Base-by-base conservation (phyloP, 2,797 vertebrate genomes). In the Sparus aurata region DNA sequence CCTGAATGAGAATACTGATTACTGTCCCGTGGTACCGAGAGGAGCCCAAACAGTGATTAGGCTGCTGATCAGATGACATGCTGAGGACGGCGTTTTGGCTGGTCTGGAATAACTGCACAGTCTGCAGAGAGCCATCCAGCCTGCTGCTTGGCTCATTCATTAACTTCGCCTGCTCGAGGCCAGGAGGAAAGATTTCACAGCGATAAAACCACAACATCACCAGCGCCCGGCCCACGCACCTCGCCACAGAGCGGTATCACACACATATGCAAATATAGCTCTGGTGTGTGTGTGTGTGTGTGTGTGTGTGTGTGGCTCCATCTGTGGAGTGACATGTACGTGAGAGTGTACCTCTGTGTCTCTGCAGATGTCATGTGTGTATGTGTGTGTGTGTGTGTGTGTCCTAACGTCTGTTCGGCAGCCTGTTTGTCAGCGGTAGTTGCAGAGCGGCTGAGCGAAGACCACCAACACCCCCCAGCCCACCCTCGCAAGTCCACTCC, bases 41-140 rank as follows among this genome's bases (percentile, higher is more conserved):
- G 13, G 62, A 90, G 82, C 71, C 79, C 82, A 85, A 93, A 91
- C 85, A 89, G 65, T 73, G 79, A 90, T 90, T 84, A 88, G 75
- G 76, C 77, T 80, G 78, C 84, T 83, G 90, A 91, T 91, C 82
- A 80, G 77, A 82, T 84, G 83, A 87, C 79, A 53, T 82, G 89
- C 90, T 85, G 87, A 90, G 77, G 66, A 70, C 77, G 74, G 73
- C 47, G 43, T 91, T 91, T 75, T 69, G 73, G 69, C 69, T 41
- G 57, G 50, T 77, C 82, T 85, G 68, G 83, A 83, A 90, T 88
- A 86, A 84, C 83, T 86, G 87, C 85, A 84, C 79, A 79, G 85
- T 87, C 78, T 87, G 88, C 81, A 85, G 73, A 84, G 77, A 86
- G 54, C 17, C 0, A n/a, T 76, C 75, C 78, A 83, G 58, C 72